Base-by-base conservation (phyloP, 2,888 invertebrate genomes). In the Portevinia maculata region DNA sequence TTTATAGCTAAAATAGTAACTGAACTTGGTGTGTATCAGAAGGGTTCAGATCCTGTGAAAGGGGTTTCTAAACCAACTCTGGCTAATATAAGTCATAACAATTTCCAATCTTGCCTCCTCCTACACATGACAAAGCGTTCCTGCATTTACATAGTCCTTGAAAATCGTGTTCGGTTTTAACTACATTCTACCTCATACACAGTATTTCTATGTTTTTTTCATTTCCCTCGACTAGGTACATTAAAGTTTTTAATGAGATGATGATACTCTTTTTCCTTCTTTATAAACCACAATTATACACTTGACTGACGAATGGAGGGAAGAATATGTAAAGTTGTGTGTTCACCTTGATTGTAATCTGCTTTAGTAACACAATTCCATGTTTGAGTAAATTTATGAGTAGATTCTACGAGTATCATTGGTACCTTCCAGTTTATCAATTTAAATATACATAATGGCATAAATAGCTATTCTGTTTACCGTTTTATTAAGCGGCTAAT, bases 91-190 rank as follows among this genome's bases (percentile, higher is more conserved):
- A n/a, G n/a, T n/a, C n/a, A n/a, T n/a, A n/a, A n/a, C n/a, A n/a
- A n/a, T n/a, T n/a, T n/a, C n/a, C n/a, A n/a, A n/a, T n/a, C n/a
- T n/a, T n/a, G n/a, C 19, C n/a, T 9, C 9, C 13, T 34, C 34
- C 13, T 55, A 1, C 39, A 52, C n/a, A 19, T 37, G 28, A 24
- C 48, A 3, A 57, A 41, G 62, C 28, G 48, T 13, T 41, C 30
- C 53, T 21, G 32, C 17, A 46, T 39, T 30, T 46, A 15, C 30
- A 15, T 37, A 50, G 59, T 70, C 70, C 70, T 70, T 70, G 70
- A 70, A n/a, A 46, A 67, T 30, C 59, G 41, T 70, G 48, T 15
- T 50, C 30, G 59, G 39, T 70, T 70, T 59, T 59, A 59, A 59
- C 30, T 34, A 11, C 28, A 13, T 28, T 15, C 15, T 30, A 41